Base-by-base conservation (phyloP, 2,797 vertebrate species). In the Bradypodion pumilum region DNA sequence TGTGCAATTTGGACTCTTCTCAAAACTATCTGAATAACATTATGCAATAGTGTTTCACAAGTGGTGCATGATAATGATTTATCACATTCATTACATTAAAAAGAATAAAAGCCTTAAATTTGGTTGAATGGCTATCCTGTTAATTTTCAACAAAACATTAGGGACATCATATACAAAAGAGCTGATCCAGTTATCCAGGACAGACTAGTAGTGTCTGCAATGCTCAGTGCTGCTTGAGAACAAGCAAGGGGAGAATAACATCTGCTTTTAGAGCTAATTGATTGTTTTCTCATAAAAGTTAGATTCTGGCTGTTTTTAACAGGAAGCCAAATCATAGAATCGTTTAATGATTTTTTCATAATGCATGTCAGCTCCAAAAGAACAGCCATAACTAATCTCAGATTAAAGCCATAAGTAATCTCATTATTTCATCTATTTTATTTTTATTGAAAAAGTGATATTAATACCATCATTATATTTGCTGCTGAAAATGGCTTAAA, bases 1-100 rank as follows among this genome's bases (percentile, higher is more conserved):
- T 84, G 84, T n/a, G 94, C 94, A 95, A 94, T 95, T 95, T 95
- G 88, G 80, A 89, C 91, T 91, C 92, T 89, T 94, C 91, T 94
- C 90, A 93, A 93, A 94, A 95, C 88, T 83, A 88, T 91, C 93
- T 95, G 92, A 91, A 89, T 83, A 94, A 88, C 80, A 93, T 92
- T 94, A 92, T 92, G 83, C 86, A 92, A 85, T 83, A 72, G 82
- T 93, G 78, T 90, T 87, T 91, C 89, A 91, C 86, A 70, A 90
- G 79, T 88, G 78, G 86, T 91, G 85, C 91, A 90, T 89, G 85
- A 88, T 92, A 93, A 93, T 91, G 83, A 1, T 74, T 80, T 76
- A 49, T 86, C 87, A 74, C 89, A 85, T 90, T 95, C 91, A 92
- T 89, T 90, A 90, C 73, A 84, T 91, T 93, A 94, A 95, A 91